phyloP scores from a whole-genome alignment of 2,113 vertebrate genomes.

The Barbus barbus region DNA sequence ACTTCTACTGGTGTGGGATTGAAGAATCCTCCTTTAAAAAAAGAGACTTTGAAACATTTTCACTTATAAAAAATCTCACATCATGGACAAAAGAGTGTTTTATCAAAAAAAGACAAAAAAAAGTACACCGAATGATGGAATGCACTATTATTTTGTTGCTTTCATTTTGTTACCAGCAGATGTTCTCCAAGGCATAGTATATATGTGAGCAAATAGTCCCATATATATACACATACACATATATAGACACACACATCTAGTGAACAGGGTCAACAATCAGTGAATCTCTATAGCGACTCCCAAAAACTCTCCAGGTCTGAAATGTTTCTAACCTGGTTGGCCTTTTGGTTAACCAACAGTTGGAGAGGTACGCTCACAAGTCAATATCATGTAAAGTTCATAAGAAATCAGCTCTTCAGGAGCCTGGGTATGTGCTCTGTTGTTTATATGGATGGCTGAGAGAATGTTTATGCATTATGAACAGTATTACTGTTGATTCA shows the following conservation, averaged over 20 bases:
- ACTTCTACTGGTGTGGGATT: conserved; percentile 40
- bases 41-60: conserved; percentile 34
- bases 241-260: conserved; percentile 29
- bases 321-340: background rate
- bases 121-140: conserved; percentile 38
- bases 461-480: conserved; percentile 40
- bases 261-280: conserved; percentile 50
- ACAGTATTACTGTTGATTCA: conserved; percentile 44
- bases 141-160: conserved; percentile 48
- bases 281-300: background rate
- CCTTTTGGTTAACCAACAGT: background rate
- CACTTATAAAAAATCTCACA: conserved; percentile 30
- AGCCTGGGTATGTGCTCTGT: conserved; percentile 3
- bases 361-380: no score
- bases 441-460: conserved; percentile 18
- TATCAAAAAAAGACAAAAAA: conserved; percentile 47
- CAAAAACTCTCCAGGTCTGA: background rate
- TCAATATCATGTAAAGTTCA: background rate
- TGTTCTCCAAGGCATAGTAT: conserved; percentile 43
- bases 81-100: conserved; percentile 46
- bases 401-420: background rate
- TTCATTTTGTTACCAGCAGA: conserved; percentile 40
- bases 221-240: background rate
- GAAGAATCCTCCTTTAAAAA: conserved; percentile 18
- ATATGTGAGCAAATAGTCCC: conserved; percentile 19